phyloP scores from a whole-genome alignment of 2,113 vertebrate species.

The Hydropotes inermis region DNA sequence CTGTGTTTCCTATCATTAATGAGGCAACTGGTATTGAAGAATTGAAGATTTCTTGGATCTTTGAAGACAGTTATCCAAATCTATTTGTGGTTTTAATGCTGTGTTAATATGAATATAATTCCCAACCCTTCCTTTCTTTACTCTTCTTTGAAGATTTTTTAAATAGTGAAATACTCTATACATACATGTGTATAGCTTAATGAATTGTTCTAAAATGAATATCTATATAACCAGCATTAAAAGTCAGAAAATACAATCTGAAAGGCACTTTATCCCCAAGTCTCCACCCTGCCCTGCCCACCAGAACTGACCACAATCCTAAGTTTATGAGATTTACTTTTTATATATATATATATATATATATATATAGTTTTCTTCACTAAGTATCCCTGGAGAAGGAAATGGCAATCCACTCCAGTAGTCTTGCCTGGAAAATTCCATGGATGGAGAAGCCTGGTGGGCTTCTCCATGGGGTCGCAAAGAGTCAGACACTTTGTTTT shows the following conservation, averaged over 20 bases:
- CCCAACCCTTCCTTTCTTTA: background rate
- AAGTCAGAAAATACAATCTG: background rate
- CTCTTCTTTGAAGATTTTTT: background rate
- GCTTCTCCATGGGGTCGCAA: background rate
- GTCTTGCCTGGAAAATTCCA: background rate
- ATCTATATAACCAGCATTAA: background rate
- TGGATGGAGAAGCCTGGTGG: background rate
- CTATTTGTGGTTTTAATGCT: background rate
- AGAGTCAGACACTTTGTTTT: background rate
- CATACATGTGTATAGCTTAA: background rate
- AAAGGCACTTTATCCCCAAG: background rate
- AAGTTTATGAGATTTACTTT: background rate
- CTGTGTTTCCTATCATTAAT: background rate
- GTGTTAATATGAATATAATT: background rate
- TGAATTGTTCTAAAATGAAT: background rate
- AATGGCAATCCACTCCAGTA: background rate
- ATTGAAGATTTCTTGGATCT: background rate
- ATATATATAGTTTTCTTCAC: background rate
- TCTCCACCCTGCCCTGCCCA: background rate
- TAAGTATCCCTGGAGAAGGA: background rate
- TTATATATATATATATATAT: too few species aligned
- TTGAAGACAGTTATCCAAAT: background rate
- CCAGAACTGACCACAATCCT: background rate
- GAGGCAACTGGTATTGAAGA: background rate
- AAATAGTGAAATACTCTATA: background rate